Evolutionary conservation across 2,113 vertebrate species (phyloP).

Genomic region (Lepidothrix coronata): DNA sequence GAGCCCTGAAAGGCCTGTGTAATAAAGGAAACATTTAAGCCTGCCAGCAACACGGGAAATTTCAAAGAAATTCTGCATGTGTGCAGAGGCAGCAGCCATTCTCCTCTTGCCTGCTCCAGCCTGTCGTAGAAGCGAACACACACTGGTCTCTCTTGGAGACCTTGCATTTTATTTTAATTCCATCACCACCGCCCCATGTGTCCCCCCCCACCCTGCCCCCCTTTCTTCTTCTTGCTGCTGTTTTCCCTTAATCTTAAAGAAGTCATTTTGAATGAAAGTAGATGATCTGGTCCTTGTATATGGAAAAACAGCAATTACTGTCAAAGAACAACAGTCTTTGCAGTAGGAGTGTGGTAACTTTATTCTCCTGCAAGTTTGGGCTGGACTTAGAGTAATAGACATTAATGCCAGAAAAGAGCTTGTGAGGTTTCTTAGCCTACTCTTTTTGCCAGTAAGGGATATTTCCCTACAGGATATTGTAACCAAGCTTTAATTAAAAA

Average conservation of each 20-base stretch:
- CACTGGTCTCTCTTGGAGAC: neutral
- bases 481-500: conserved; percentile 55
- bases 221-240: neutral
- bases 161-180: neutral
- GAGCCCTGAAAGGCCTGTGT: neutral
- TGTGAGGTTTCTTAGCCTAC: conserved; percentile 30
- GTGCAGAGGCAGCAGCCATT: neutral
- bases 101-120: conserved; percentile 1
- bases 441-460: conserved; percentile 1
- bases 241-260: conserved; percentile 38
- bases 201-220: too few relatives aligned
- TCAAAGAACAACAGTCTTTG: conserved; percentile 47
- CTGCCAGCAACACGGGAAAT: neutral
- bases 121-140: neutral
- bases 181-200: neutral
- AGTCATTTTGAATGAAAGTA: conserved; percentile 24
- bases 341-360: conserved; percentile 45
- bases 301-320: conserved; percentile 56
- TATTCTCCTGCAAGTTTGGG: conserved; percentile 58
- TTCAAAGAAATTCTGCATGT: neutral
- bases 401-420: conserved; percentile 19
- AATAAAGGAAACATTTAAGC: neutral
- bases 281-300: conserved; percentile 52
- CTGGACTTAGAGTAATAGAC: conserved; percentile 46
- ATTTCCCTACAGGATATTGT: conserved; percentile 41